Evolutionary conservation across 2,888 invertebrate species (phyloP).

Genomic region (Drosophila tripunctata): DNA sequence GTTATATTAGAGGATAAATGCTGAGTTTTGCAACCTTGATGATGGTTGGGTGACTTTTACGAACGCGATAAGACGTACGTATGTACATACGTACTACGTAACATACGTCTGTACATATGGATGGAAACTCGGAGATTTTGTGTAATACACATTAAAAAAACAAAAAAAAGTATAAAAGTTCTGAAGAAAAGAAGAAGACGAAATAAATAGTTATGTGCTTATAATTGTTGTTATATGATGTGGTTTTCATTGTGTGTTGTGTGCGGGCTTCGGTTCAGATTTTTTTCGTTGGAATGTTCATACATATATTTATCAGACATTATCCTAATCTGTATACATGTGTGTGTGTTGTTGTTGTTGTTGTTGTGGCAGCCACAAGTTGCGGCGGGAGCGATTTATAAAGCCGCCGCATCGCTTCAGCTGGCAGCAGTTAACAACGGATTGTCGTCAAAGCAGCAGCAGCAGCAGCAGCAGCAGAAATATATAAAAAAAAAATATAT

Average conservation of each 20-base stretch:
- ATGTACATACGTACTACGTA: no score
- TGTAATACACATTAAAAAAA: no score
- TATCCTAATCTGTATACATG: slow-evolving; percentile 45
- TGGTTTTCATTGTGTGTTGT: slow-evolving; percentile 7
- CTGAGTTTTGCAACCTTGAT: no score
- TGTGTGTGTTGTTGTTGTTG: not conserved
- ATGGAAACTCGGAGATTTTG: not conserved
- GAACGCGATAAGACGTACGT: no score
- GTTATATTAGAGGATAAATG: no score
- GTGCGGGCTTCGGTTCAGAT: slow-evolving; percentile 41
- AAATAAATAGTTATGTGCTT: not conserved
- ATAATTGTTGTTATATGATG: not conserved
- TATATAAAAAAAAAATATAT: not conserved
- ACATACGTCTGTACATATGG: no score
- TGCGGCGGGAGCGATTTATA: slow-evolving; percentile 33
- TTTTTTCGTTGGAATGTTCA: slow-evolving; percentile 19
- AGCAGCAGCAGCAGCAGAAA: not conserved
- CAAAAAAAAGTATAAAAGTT: not conserved
- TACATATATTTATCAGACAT: slow-evolving; percentile 40
- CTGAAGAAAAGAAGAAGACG: not conserved
- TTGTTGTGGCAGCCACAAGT: slow-evolving; percentile 21
- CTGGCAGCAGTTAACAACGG: slow-evolving; percentile 42
- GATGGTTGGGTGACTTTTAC: no score
- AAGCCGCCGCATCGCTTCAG: slow-evolving; percentile 21
- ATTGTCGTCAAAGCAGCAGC: slow-evolving; percentile 31